phyloP scores from a whole-genome alignment of 2,113 vertebrate species.

The Fulica atra region DNA sequence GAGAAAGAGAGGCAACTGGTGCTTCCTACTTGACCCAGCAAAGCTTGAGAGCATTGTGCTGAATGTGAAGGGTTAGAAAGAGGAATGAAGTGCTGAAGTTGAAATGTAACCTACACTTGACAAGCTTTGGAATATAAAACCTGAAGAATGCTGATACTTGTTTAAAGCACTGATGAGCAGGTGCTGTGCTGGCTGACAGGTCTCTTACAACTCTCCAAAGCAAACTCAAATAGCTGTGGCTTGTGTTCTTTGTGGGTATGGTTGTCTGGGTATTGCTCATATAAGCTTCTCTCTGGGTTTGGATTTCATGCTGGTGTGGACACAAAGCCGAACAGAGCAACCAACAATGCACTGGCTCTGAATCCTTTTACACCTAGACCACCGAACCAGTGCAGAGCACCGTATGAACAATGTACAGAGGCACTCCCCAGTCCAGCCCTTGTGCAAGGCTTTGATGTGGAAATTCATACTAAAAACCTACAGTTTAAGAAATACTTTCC shows the following conservation, averaged over 20 bases:
- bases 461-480: neutral
- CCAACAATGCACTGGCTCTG: neutral
- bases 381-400: neutral
- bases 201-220: neutral
- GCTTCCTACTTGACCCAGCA: neutral
- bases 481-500: neutral
- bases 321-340: neutral
- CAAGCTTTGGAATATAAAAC: neutral
- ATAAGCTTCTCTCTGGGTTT: neutral
- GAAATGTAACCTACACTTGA: neutral
- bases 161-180: neutral
- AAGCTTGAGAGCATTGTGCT: neutral
- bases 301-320: neutral
- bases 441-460: neutral
- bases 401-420: fast-evolving
- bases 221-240: neutral
- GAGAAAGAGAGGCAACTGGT: neutral
- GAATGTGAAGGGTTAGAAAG: neutral
- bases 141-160: neutral
- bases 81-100: neutral
- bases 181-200: neutral
- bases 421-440: neutral
- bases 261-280: neutral
- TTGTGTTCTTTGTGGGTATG: neutral
- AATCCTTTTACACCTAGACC: neutral